phyloP scores from a whole-genome alignment of 2,797 vertebrate species.

The Petrocephalus schoutedeni region DNA sequence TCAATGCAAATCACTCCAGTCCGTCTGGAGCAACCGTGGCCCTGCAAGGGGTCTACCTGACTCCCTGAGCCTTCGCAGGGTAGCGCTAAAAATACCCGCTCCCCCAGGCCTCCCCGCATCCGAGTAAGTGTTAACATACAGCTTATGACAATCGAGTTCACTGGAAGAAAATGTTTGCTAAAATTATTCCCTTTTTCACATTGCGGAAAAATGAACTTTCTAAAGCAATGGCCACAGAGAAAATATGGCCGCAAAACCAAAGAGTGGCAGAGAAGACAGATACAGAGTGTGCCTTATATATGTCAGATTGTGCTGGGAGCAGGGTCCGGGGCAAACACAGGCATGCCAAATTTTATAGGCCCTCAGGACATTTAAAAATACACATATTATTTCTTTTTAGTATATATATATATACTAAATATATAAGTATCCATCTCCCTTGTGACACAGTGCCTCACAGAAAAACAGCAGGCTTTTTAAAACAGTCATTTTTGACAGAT shows the following conservation, averaged over 20 bases:
- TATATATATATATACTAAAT: not conserved
- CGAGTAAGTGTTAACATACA: not conserved
- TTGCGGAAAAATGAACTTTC: not conserved
- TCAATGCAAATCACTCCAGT: constrained; percentile 74
- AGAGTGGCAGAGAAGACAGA: not conserved
- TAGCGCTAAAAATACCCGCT: constrained; percentile 47
- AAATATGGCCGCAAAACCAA: not conserved
- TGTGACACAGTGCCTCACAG: not conserved
- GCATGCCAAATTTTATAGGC: constrained; percentile 37
- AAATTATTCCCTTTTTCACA: not conserved
- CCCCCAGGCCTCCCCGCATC: not conserved
- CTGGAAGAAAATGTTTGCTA: not conserved
- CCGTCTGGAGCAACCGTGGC: constrained; percentile 60
- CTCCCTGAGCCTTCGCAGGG: constrained; percentile 32
- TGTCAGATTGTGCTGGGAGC: not conserved
- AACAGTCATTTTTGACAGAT: constrained; percentile 10
- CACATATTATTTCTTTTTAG: not conserved
- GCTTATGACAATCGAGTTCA: constrained; percentile 6
- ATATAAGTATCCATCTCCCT: not conserved
- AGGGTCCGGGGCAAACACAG: not conserved
- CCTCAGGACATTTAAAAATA: constrained; percentile 40
- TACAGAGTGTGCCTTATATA: not conserved
- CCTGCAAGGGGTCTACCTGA: constrained; percentile 48
- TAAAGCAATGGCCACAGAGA: not conserved
- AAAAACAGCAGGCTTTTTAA: constrained; percentile 9